Base-by-base conservation (phyloP, 2,797 vertebrate species). In the Ceyx erithaca region DNA sequence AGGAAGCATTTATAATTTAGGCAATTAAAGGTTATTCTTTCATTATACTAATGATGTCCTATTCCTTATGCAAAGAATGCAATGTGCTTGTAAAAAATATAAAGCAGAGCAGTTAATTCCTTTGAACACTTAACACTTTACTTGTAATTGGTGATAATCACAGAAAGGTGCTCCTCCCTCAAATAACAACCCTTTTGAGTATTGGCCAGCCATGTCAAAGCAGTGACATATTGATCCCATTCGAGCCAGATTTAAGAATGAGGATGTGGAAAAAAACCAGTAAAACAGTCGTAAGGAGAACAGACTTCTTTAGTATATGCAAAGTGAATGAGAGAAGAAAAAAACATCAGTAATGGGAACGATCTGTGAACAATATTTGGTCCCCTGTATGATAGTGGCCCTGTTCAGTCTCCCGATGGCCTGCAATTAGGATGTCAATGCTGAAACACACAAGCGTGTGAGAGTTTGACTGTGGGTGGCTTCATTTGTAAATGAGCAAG, bases 81-180 rank as follows among this genome's bases (percentile, higher is more conserved):
- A 87, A 57, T 7, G 19, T 14, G 55, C 10, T 28, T 33, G 18
- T 49, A 63, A 95, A 81, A 88, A 79, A 48, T 8, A 87, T 9
- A 66, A 91, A 75, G 79, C 40, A 85, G 33, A 79, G 35, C 22
- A 83, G 63, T 23, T 72, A 89, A 79, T 80, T 81, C 75, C 35
- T 84, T 85, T 68, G 66, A 90, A 89, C 46, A 70, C 26, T 80
- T 85, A 92, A 80, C 80, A 51, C 75, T 92, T 80, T 20, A 48
- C 40, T 81, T 88, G 52, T 58, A 84, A 84, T 77, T 57, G 46
- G 57, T 52, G 88, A 90, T 64, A 93, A 91, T 88, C 52, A 86
- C 67, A 67, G 75, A 73, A 86, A 70, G 71, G 89, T 89, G 71
- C 30, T 77, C 71, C 78, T 68, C 46, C 70, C 43, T 80, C 77